A percentile compares a stretch with the other conserved stretches of the same genome.
phyloP scores from a whole-genome alignment of 2,888 invertebrate genomes.

The Digitonthophagus gazella region DNA sequence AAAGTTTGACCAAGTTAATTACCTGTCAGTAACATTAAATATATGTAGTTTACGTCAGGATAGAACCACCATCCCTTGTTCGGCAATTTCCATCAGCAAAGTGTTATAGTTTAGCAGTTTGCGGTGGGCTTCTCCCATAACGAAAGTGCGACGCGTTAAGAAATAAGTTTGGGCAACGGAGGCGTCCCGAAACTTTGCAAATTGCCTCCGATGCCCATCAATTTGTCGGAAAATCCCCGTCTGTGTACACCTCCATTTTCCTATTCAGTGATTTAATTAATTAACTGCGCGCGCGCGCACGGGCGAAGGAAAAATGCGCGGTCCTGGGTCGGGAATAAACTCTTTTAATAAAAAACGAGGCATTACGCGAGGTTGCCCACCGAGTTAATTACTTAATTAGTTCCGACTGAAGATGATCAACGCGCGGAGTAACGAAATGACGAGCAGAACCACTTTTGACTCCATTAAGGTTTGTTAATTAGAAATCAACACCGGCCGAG shows the following conservation, averaged over 20 bases:
- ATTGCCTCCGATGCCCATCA: slow-evolving; percentile 13
- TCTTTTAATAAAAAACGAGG: neutral
- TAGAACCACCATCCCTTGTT: too few species aligned
- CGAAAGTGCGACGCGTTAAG: slow-evolving; percentile 9
- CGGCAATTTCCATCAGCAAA: neutral
- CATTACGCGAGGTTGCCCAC: slow-evolving; percentile 23
- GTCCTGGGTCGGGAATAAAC: neutral
- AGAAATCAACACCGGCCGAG: slow-evolving; percentile 43
- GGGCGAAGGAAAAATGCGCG: neutral
- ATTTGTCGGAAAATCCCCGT: slow-evolving; percentile 7
- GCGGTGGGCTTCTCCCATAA: slow-evolving; percentile 3
- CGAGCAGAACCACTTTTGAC: slow-evolving; percentile 39
- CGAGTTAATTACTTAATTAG: slow-evolving; percentile 47
- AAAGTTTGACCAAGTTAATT: neutral
- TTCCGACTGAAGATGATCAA: slow-evolving; percentile 46
- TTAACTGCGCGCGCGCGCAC: slow-evolving; percentile 9
- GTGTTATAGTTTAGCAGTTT: slow-evolving; percentile 14
- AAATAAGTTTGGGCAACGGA: slow-evolving; percentile 7
- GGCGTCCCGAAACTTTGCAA: slow-evolving; percentile 4
- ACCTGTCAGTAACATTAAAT: neutral
- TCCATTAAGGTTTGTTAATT: slow-evolving; percentile 47
- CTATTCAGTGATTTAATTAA: slow-evolving; percentile 26
- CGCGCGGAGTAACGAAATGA: slow-evolving; percentile 42
- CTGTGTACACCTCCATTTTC: slow-evolving; percentile 24
- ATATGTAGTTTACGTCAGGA: neutral